phyloP scores from a whole-genome alignment of 37 sponge, comb jelly and placozoan species.

The Cliona cf. orientalis region DNA sequence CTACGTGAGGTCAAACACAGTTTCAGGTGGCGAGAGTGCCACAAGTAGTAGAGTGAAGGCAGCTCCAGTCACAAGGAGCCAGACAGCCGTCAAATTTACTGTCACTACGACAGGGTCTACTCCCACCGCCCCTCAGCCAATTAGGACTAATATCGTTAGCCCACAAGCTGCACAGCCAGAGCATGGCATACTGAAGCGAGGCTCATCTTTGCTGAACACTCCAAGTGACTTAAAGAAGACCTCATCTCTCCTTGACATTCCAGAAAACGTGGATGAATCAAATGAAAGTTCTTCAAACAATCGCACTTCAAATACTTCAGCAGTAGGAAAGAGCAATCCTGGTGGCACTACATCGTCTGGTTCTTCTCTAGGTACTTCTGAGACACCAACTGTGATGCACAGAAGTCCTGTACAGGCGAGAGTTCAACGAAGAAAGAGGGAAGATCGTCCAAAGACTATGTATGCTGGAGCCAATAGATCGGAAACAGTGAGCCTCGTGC shows the following conservation, averaged over 20 bases:
- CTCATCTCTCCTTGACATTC: constrained; percentile 23
- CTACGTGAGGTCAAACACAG: not conserved
- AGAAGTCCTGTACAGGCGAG: not conserved
- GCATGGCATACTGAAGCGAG: not conserved
- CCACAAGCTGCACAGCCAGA: not conserved
- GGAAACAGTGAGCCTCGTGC: constrained; percentile 21
- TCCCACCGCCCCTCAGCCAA: not conserved
- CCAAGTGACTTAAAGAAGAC: constrained; percentile 4
- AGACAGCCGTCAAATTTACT: not conserved
- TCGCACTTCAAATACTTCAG: not conserved
- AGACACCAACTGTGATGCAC: not conserved
- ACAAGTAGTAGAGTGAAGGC: not conserved
- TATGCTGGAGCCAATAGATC: constrained; percentile 5
- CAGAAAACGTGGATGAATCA: not conserved
- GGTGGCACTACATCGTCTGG: not conserved
- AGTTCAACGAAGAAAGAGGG: constrained; percentile 13
- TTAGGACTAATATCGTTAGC: not conserved
- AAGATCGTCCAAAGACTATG: constrained; percentile 36
- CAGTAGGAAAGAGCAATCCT: not conserved
- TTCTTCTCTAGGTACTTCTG: not conserved
- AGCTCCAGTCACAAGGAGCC: not conserved
- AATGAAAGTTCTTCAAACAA: not conserved
- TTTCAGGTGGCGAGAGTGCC: not conserved
- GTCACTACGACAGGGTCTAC: not conserved
- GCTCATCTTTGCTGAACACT: not conserved